phyloP scores from a whole-genome alignment of 2,113 vertebrate genomes.

The Shinisaurus crocodilurus region DNA sequence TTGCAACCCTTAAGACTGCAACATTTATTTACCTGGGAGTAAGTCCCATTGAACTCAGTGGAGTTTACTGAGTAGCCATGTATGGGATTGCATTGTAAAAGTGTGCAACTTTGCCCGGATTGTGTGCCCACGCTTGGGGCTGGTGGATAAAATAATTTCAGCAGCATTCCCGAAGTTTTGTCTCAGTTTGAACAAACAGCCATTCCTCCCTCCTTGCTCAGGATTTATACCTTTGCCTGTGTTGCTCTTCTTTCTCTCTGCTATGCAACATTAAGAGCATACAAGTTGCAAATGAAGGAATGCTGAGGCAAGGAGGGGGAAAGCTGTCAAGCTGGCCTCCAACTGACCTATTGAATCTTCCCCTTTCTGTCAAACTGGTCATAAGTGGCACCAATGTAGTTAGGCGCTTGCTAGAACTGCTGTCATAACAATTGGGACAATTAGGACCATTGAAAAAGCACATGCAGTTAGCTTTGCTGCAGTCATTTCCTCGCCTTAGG shows the following conservation, averaged over 20 bases:
- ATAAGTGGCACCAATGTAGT: not conserved
- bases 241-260: slow-evolving; percentile 40
- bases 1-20: not conserved
- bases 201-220: slow-evolving; percentile 54
- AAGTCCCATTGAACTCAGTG: too few relatives aligned
- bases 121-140: slow-evolving; percentile 16
- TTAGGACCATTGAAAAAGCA: slow-evolving; percentile 26
- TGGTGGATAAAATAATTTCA: slow-evolving; percentile 25
- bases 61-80: too few relatives aligned
- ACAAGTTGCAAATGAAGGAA: slow-evolving; percentile 52
- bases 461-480: not conserved
- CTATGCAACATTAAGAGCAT: slow-evolving; percentile 48
- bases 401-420: slow-evolving; percentile 7
- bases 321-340: not conserved
- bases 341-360: slow-evolving; percentile 46
- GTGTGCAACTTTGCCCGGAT: not conserved
- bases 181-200: slow-evolving; percentile 45
- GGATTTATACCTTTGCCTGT: slow-evolving; percentile 45
- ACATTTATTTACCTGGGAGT: not conserved
- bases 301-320: not conserved
- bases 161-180: slow-evolving; percentile 34
- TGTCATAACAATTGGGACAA: slow-evolving; percentile 12
- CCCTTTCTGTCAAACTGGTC: not conserved
- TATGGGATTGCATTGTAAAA: not conserved
- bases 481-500: slow-evolving; percentile 31